Percentiles rank a stretch among this genome's conserved stretches.
Evolutionary conservation across 2,113 vertebrate species (phyloP).

Genomic region (Lophochroa leadbeateri): DNA sequence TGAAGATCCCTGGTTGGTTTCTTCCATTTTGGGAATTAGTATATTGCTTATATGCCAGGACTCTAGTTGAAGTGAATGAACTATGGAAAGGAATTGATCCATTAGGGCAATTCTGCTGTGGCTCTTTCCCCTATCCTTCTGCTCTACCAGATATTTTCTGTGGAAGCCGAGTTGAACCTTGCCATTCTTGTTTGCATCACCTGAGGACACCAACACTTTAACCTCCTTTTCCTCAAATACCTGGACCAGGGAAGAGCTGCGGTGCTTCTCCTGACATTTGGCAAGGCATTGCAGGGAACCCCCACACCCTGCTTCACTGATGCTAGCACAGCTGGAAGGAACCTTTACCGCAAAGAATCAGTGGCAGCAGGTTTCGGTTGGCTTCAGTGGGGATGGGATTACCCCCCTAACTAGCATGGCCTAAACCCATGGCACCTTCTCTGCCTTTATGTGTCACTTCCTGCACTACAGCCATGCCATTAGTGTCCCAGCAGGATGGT

Average conservation of each 20-base stretch:
- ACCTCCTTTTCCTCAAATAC: not conserved
- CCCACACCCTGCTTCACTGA: fast-evolving
- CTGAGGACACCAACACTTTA: not conserved
- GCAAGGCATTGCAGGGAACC: not conserved
- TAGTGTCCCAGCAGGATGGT: not conserved
- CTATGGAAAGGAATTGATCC: not conserved
- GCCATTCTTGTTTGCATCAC: not conserved
- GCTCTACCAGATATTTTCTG: not conserved
- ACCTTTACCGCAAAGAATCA: not conserved
- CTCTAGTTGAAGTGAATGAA: not conserved
- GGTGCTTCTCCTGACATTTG: not conserved
- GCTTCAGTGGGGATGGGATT: not conserved
- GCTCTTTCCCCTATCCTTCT: not conserved
- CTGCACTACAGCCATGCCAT: not conserved
- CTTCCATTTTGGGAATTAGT: not conserved
- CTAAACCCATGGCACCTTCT: not conserved
- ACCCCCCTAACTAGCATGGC: not conserved
- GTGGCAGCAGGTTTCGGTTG: not conserved
- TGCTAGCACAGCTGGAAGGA: not conserved
- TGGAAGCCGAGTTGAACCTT: not conserved
- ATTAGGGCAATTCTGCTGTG: not conserved
- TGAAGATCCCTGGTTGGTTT: not conserved
- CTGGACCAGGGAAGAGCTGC: not conserved
- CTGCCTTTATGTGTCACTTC: not conserved
- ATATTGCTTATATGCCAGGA: not conserved